These are phyloP conservation scores for Pyrocephalus nanus DNA, from an alignment of 2,797 vertebrate species.

Conservation along the genomic window DNA sequence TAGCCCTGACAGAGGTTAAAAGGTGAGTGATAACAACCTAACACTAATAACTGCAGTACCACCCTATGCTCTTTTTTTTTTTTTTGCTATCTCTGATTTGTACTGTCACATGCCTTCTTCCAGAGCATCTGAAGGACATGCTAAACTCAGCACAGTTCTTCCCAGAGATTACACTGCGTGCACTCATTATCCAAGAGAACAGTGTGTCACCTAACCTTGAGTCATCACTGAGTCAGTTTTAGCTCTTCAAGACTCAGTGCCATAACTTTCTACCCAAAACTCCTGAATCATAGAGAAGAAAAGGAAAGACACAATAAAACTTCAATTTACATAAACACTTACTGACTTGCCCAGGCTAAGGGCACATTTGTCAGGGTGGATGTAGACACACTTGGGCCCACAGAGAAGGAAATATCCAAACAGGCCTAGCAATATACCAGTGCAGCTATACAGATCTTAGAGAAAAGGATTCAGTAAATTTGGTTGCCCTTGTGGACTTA, in stretches of 20 bases:
- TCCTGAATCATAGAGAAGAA: neutral
- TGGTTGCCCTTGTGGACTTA: neutral
- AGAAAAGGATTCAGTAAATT: neutral
- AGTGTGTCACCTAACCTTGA: slow-evolving; percentile 36
- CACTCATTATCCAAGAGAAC: slow-evolving; percentile 23
- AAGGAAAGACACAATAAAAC: neutral
- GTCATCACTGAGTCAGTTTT: slow-evolving; percentile 54
- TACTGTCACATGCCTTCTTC: neutral
- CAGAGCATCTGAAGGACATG: slow-evolving; percentile 47
- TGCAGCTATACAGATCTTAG: neutral
- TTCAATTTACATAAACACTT: neutral
- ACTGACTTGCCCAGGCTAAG: neutral
- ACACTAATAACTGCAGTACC: neutral
- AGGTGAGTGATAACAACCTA: neutral
- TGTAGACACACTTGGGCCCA: neutral
- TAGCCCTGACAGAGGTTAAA: neutral
- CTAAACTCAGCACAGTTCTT: slow-evolving; percentile 53
- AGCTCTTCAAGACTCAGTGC: neutral
- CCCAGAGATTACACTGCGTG: neutral
- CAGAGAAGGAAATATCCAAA: neutral
- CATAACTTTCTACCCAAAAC: neutral
- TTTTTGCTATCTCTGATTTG: neutral
- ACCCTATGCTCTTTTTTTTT: neutral
- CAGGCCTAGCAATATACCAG: neutral
- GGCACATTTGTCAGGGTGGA: neutral